Evolutionary conservation across 2,113 vertebrate species (phyloP).

Genomic region (Notechis scutatus): DNA sequence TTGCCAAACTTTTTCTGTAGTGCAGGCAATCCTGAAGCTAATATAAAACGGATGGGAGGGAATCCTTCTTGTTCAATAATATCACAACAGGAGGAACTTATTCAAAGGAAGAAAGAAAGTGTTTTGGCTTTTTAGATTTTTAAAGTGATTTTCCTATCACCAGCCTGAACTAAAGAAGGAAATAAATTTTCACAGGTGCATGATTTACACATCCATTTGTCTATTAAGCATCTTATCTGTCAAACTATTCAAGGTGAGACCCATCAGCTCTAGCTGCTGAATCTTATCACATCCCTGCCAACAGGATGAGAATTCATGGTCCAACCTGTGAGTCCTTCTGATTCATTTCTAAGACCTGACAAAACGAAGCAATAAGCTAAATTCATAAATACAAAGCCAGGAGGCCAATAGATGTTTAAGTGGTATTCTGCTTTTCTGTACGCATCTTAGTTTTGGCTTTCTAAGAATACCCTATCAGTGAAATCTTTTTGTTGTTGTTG

Average conservation of each 20-base stretch:
- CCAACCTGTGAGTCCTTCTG: background rate
- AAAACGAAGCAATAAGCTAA: background rate
- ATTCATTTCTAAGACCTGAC: background rate
- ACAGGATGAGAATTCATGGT: background rate
- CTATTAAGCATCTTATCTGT: background rate
- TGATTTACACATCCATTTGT: background rate
- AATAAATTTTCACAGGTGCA: background rate
- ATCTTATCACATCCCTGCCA: background rate
- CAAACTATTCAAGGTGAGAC: background rate
- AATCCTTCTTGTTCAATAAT: background rate
- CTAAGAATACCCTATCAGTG: background rate
- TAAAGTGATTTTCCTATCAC: background rate
- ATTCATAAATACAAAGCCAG: background rate
- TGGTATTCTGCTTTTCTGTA: accelerated
- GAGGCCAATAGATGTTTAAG: constrained; percentile 6
- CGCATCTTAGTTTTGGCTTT: background rate
- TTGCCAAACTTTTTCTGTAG: background rate
- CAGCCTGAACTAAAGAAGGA: background rate
- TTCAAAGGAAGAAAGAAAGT: background rate
- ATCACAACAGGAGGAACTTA: background rate
- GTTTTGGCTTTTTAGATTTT: background rate
- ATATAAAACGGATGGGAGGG: background rate
- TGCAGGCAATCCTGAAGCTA: background rate
- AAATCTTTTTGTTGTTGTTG: background rate
- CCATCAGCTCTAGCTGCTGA: constrained; percentile 8